phyloP scores from a whole-genome alignment of 2,797 vertebrate species.

The Artibeus lituratus region DNA sequence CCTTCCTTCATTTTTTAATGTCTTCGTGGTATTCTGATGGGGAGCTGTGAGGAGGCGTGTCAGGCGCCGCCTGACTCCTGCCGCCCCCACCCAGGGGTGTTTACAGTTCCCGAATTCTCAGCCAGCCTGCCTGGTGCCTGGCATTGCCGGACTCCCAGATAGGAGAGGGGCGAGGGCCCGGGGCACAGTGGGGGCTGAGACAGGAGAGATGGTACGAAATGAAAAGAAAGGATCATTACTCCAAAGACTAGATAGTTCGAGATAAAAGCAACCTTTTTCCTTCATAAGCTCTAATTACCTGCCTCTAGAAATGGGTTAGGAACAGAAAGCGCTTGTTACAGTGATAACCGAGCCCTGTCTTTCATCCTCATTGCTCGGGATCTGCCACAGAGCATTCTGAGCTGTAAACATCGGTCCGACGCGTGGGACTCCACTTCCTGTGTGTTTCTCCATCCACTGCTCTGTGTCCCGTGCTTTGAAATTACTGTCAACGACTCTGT shows the following conservation, averaged over 20 bases:
- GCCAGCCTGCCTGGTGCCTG: neutral
- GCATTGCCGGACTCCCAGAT: neutral
- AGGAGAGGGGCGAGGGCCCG: neutral
- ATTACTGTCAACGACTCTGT: neutral
- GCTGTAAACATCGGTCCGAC: neutral
- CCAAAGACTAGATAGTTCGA: neutral
- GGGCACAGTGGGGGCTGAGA: neutral
- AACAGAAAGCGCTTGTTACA: neutral
- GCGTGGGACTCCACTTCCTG: neutral
- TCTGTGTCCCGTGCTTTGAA: no score
- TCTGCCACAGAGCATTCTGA: neutral
- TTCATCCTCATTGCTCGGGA: neutral
- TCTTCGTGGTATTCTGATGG: conserved; percentile 1
- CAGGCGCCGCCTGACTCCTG: neutral
- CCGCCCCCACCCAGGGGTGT: neutral
- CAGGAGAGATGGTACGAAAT: neutral
- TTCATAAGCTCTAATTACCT: neutral
- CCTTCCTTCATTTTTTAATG: neutral
- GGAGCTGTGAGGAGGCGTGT: neutral
- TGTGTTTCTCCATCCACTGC: neutral
- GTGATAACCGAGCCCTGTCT: neutral
- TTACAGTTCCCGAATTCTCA: neutral
- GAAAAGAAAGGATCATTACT: neutral
- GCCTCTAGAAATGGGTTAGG: neutral
- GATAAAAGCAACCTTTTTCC: neutral